Evolutionary conservation across 2,113 vertebrate genomes (phyloP), one percentile per base, ranked within the genome.

Genomic region (Vidua chalybeata): DNA sequence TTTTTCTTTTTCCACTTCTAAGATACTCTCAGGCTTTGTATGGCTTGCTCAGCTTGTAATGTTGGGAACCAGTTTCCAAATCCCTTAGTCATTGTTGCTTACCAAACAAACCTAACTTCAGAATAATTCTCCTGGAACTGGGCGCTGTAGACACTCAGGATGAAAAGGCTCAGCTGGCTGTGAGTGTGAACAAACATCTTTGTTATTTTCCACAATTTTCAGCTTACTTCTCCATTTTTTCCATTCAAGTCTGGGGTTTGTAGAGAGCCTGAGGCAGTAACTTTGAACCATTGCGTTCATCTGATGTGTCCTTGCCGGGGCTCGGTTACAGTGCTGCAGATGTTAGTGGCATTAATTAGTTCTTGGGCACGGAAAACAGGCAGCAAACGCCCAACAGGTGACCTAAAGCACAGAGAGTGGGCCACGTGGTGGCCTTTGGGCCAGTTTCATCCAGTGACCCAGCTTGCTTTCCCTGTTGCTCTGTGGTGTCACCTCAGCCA

Each of bases 111-210:
- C 63, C 4, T 94, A 88, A 54, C 68, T 93, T 55, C 71, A 79
- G 67, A 69, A 22, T 89, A 73, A 52, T 79, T 18, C 87, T 78
- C 37, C 56, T 84, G 90, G 73, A 84, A 24, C 2, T 19, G 49
- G 54, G 69, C 1, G 0, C 56, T 56, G 0, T 2, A 37, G 87
- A 89, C 7, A 2, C 83, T 41, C 20, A 62, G 79, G 90, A 87
- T 94, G 84, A 91, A 94, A 91, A 95, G 63, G 63, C 84, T 74
- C 35, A 43, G 62, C 61, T 90, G 85, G 35, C 82, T 49, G 61
- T 72, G 75, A 88, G 52, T 3, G 3, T 13, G 59, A 78, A 5
- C 89, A 84, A 84, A 79, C 33, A n/a, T 30, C 92, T 88, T 62
- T 45, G 72, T 77, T 74, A 66, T 68, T 77, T 86, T 52, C 72